A percentile compares a stretch with the other conserved stretches of the same genome.
Conservation (phyloP, 2,888 invertebrate genomes). For the Oegoconia quadripuncta region DNA sequence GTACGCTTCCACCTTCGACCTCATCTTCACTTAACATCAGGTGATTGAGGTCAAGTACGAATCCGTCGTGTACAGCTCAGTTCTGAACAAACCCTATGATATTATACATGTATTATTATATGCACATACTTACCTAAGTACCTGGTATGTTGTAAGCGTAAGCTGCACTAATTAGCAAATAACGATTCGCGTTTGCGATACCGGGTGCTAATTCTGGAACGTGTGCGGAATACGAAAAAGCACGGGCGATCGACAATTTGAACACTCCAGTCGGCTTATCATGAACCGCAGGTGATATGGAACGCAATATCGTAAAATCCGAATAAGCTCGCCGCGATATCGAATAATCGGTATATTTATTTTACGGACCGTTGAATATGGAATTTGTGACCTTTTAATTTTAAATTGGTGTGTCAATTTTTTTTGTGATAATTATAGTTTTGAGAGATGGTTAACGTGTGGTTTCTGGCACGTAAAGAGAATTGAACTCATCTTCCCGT, state of each 20-base stretch:
- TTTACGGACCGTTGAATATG: not conserved
- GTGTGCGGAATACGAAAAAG: slow-evolving; percentile 16
- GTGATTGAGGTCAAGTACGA: too few species aligned
- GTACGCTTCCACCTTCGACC: too few species aligned
- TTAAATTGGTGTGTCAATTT: too few species aligned
- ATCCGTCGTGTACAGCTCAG: not conserved
- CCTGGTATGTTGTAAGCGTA: too few species aligned
- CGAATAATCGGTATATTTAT: slow-evolving; percentile 1
- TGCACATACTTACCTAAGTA: too few species aligned
- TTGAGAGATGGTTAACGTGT: too few species aligned
- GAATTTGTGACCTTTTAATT: not conserved
- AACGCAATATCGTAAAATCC: slow-evolving; percentile 12
- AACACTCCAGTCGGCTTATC: not conserved
- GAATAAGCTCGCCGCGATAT: slow-evolving; percentile 7
- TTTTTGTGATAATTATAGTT: too few species aligned
- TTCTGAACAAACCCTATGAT: too few species aligned
- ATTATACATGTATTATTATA: too few species aligned
- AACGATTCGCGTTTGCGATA: slow-evolving; percentile 12
- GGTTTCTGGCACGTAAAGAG: too few species aligned
- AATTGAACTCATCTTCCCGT: too few species aligned
- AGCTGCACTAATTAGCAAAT: slow-evolving; percentile 17
- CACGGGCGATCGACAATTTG: slow-evolving; percentile 5
- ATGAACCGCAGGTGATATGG: slow-evolving; percentile 14
- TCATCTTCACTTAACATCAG: too few species aligned
- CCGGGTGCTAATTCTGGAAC: slow-evolving; percentile 16